Evolutionary conservation across 2,888 invertebrate species (phyloP).

Genomic region (Zygothrica quintamaculata): DNA sequence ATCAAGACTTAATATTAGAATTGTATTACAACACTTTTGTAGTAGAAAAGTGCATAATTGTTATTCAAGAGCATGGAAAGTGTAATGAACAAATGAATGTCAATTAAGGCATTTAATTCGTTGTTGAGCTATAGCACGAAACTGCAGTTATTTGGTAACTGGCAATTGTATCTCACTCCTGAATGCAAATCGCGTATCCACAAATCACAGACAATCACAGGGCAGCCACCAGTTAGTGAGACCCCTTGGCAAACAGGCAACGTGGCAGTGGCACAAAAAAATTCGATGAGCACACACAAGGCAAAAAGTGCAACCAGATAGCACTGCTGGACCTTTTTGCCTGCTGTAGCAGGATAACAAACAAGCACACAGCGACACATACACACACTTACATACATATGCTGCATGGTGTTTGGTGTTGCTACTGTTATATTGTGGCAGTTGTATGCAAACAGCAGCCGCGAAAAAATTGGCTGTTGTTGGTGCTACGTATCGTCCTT

Average conservation of each 20-base stretch:
- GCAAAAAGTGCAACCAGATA: constrained; percentile 44
- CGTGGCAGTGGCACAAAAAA: constrained; percentile 26
- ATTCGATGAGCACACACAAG: constrained; percentile 7
- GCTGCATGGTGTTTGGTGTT: constrained; percentile 40
- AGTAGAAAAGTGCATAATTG: no score
- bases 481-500: constrained; percentile 26
- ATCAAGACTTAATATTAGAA: no score
- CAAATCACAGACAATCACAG: constrained; percentile 71
- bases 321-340: constrained; percentile 43
- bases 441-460: constrained; percentile 57
- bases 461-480: constrained; percentile 66
- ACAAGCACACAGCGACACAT: constrained; percentile 14
- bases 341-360: constrained; percentile 56
- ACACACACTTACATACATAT: constrained; percentile 22
- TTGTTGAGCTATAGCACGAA: no score
- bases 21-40: no score
- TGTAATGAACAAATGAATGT: no score
- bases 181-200: constrained; percentile 33
- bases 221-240: constrained; percentile 42
- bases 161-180: constrained; percentile 31
- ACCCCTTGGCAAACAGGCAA: constrained; percentile 33
- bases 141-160: constrained; percentile 26
- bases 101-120: no score
- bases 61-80: no score
- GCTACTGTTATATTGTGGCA: constrained; percentile 57